phyloP scores from a whole-genome alignment of 2,113 vertebrate genomes.

The Taurulus bubalis region DNA sequence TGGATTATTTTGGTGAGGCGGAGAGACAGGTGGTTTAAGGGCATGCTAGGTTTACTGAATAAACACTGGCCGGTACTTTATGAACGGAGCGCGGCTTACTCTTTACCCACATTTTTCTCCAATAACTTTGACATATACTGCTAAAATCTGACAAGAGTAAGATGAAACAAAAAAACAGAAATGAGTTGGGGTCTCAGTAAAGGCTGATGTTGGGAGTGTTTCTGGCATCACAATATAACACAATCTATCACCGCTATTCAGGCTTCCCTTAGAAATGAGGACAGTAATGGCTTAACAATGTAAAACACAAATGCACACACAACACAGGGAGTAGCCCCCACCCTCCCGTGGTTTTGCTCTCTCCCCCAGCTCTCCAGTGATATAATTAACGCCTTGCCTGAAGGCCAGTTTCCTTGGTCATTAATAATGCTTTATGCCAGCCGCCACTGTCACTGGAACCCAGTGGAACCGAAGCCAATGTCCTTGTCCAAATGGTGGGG shows the following conservation, averaged over 20 bases:
- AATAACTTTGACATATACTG: constrained; percentile 39
- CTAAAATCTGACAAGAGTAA: constrained; percentile 48
- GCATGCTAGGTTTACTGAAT: constrained; percentile 30
- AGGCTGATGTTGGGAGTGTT: constrained; percentile 42
- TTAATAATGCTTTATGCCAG: constrained; percentile 84
- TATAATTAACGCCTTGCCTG: constrained; percentile 85
- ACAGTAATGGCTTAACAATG: constrained; percentile 74
- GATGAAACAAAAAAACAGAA: constrained; percentile 42
- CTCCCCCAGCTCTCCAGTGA: constrained; percentile 76
- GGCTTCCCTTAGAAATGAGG: constrained; percentile 66
- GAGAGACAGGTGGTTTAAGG: constrained; percentile 61
- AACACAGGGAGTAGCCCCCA: constrained; percentile 54
- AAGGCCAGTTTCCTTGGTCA: constrained; percentile 82
- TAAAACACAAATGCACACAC: constrained; percentile 64
- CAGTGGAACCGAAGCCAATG: constrained; percentile 76
- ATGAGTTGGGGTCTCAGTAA: constrained; percentile 29
- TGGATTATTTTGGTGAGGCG: constrained; percentile 60
- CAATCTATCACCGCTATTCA: constrained; percentile 62
- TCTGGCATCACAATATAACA: constrained; percentile 46
- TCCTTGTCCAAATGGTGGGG: constrained; percentile 75
- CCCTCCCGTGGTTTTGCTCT: constrained; percentile 57
- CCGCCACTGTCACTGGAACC: constrained; percentile 77
- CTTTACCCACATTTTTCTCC: constrained; percentile 7
- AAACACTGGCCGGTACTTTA: constrained; percentile 19
- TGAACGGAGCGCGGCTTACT: constrained; percentile 19